Base-by-base conservation (phyloP, 2,888 invertebrate species). In the Drosophila leonis region DNA sequence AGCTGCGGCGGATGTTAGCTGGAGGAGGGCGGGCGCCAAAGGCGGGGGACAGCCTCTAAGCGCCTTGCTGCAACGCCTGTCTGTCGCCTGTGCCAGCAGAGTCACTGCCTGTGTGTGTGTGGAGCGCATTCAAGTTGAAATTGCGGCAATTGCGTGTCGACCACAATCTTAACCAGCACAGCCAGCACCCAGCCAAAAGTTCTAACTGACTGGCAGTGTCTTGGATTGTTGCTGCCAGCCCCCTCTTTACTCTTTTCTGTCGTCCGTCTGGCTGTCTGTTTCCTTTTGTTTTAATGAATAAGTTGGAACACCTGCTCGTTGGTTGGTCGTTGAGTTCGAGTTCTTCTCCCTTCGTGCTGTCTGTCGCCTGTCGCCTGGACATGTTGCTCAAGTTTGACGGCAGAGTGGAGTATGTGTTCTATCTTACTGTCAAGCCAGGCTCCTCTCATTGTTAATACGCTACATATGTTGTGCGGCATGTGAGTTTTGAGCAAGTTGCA, bases 231-330 rank as follows among this genome's bases (percentile, higher is more conserved):
- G 13, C 60, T 10, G 37, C 55, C 33, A 35, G 27, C 8, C 31
- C 31, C 31, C 49, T 8, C 24, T 20, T 20, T 7, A 0, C 52
- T 13, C 48, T 24, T 31, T 20, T 41, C 56, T 35, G 61, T 48
- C 54, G 63, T 68, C 68, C 42, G 64, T 52, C 61, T 48, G 35
- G 44, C 37, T 63, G 65, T 68, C 82, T 78, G 73, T 60, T 83
- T 84, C 84, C 82, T 79, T 82, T 86, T 86, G 76, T 87, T 84
- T 82, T 84, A 88, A 88, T 86, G 89, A 87, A 86, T 84, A 87
- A 87, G 79, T 78, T 82, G 79, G 59, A 86, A 88, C 86, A 87
- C 86, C 86, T 87, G 86, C 86, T 86, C 79, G 82, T 63, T 20
- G 18, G 48, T 48, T 74, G 70, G 46, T 37, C 74, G 65, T 49